Conservation (phyloP, 1,140 invertebrate species). For the Cylas formicarius region DNA sequence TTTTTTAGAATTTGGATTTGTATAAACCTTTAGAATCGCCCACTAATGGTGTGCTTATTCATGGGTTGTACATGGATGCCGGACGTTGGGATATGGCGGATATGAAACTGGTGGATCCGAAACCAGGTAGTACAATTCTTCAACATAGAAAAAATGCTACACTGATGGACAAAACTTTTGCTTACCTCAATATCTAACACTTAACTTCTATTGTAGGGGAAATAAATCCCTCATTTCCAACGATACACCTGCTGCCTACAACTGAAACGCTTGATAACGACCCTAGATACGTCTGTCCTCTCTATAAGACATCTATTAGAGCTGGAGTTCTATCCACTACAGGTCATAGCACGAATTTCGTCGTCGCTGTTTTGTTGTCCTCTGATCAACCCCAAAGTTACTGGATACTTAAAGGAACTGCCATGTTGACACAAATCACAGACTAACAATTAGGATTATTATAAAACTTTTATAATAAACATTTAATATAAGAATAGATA, state of each 20-base stretch:
- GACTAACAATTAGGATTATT: too few relatives aligned
- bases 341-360: slow-evolving; percentile 85
- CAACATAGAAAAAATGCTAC: too few relatives aligned
- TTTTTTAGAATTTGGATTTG: slow-evolving; percentile 33
- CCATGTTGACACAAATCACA: slow-evolving; percentile 69
- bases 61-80: slow-evolving; percentile 82
- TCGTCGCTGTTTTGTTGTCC: slow-evolving; percentile 68
- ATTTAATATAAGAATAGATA: too few relatives aligned
- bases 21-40: slow-evolving; percentile 55
- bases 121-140: slow-evolving; percentile 52
- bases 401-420: slow-evolving; percentile 82
- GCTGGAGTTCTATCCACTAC: slow-evolving; percentile 80
- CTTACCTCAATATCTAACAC: background rate
- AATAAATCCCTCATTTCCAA: slow-evolving; percentile 69
- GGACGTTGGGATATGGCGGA: slow-evolving; percentile 66
- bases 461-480: too few relatives aligned
- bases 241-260: slow-evolving; percentile 65
- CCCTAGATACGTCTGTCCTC: slow-evolving; percentile 62
- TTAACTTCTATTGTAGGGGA: slow-evolving; percentile 48
- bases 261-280: slow-evolving; percentile 52
- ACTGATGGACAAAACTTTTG: too few relatives aligned
- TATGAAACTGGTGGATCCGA: slow-evolving; percentile 62
- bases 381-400: slow-evolving; percentile 56
- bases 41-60: slow-evolving; percentile 69
- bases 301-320: slow-evolving; percentile 80